Evolutionary conservation across 2,797 vertebrate species (phyloP), one percentile per base, ranked within the genome.

Genomic region (Gymnothorax javanicus): DNA sequence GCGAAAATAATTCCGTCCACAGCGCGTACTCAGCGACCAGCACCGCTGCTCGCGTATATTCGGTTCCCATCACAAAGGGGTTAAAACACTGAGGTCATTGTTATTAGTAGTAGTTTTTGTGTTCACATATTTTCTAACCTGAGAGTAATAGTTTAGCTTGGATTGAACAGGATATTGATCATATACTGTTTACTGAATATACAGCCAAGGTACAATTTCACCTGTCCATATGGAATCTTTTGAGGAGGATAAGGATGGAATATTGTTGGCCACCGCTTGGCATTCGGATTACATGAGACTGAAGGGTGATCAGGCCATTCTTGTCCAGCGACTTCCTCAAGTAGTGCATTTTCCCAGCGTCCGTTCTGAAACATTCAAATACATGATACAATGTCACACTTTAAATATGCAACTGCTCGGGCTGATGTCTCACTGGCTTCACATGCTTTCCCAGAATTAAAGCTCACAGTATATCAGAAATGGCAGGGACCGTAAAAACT

Each of bases 311-410:
- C 87, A 99, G 97, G 0, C 96, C 95, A 0, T 98, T 96, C 85
- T 90, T 96, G 91, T 98, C 96, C 86, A 99, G 79, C 0, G 96
- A 94, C 89, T 96, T 96, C 87, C 98, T 95, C 89, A 99, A 93
- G 93, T 99, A 99, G 93, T 99, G 98, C 84, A 98, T 92, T 93
- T 98, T 99, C 7, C 98, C 97, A 15, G 98, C 96, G 67, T 99
- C 98, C 0, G 97, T 96, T 92, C 98, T 99, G 91, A 82, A 23
- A 43, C 52, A 54, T 60, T 7, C 7, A 62, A 87, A 79, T 43
- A 79, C n/a, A 25, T 50, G 25, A 4, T 43, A 54, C 5, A 60
- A 83, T 0, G 82, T 81, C 59, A 86, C 20, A 33, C 56, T 62
- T 62, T 62, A 33, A 13, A 54, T 54, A 59, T 15, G 43, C 23